Base-by-base conservation (phyloP, 2,113 vertebrate genomes). In the Motacilla alba region DNA sequence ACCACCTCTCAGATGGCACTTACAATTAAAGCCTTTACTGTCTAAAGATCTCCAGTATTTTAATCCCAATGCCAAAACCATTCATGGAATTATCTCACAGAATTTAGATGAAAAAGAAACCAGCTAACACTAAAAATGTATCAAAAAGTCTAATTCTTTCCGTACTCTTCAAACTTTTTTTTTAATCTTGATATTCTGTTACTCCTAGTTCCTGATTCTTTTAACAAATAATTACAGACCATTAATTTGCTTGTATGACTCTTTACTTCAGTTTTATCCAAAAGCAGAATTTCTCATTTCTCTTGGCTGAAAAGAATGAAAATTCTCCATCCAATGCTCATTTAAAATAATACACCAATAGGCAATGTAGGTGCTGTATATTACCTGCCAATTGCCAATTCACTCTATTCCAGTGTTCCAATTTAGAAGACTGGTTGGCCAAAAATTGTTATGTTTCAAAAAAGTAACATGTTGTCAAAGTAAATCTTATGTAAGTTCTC, bases 291-390 rank as follows among this genome's bases (percentile, higher is more conserved):
- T 76, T 76, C 4, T 67, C 5, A 19, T 63, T 83, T 79, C 6
- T 44, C 50, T 52, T 66, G 16, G 41, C 16, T 27, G 24, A 68
- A 81, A 80, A 80, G 3, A 21, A 52, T 69, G 22, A 77, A 73
- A 89, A 39, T 9, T 19, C 21, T 76, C 23, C 14, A 56, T 44
- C 8, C 1, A 1, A 59, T n/a, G 10, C 6, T 26, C 1, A 0
- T 70, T 79, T 86, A 46, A 43, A 88, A 31, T 41, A 49, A 44
- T 24, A 59, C 4, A 44, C 3, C 6, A 7, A 24, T 27, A 82
- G 30, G 20, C 3, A 31, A 11, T 53, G 14, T 56, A 79, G 20
- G 17, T 86, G 14, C 7, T 86, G 7, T 83, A 2, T 46, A 18
- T 83, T 56, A n/a, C 10, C 6, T 46, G 52, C 31, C 8, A 24